Percentiles rank a stretch among this genome's conserved stretches.
These are phyloP conservation scores for Xerus inauris DNA, from an alignment of 2,113 vertebrate genomes.

Conservation along the genomic window DNA sequence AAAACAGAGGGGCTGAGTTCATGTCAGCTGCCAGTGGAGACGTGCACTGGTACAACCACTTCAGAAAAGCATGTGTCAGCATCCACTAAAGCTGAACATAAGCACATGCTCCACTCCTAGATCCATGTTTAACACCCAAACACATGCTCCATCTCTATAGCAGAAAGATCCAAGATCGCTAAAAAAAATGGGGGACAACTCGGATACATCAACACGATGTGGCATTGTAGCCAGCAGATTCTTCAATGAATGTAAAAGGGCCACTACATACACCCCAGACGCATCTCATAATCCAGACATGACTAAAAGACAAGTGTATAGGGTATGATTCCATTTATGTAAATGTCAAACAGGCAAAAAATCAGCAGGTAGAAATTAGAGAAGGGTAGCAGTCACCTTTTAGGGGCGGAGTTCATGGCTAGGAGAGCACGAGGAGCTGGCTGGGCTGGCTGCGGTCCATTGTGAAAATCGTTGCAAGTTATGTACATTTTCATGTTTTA, in stretches of 20 bases:
- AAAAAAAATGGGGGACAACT: too few relatives aligned
- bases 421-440: background rate
- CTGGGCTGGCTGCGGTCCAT: background rate
- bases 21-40: background rate
- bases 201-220: background rate
- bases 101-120: background rate
- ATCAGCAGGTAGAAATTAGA: background rate
- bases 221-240: background rate
- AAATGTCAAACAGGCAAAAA: background rate
- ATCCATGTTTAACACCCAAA: background rate
- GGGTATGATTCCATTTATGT: background rate
- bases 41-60: background rate
- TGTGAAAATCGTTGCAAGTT: slow-evolving; percentile 4
- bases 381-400: background rate
- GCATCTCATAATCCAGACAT: background rate
- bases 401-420: background rate
- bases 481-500: background rate
- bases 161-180: background rate
- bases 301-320: too few relatives aligned
- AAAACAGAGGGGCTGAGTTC: background rate
- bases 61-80: background rate
- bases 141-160: background rate
- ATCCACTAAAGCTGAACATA: background rate
- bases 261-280: background rate
- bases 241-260: background rate